Evolutionary conservation across 1,140 invertebrate genomes (phyloP).

Genomic region (Periplaneta americana): DNA sequence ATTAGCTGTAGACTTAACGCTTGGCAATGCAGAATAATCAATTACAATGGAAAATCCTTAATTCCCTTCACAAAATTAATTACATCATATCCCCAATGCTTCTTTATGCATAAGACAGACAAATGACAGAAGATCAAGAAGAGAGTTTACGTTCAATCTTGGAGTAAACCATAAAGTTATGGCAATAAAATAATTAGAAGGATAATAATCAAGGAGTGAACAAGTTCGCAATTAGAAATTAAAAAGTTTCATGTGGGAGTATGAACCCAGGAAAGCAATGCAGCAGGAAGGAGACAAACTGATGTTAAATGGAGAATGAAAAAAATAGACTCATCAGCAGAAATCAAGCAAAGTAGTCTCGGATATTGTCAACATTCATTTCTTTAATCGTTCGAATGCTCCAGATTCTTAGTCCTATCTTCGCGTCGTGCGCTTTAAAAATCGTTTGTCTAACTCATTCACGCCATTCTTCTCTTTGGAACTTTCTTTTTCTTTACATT

Average conservation of each 20-base stretch:
- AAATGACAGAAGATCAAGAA: too few species aligned
- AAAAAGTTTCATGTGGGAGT: neutral
- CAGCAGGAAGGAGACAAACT: neutral
- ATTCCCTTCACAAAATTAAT: too few species aligned
- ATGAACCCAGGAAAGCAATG: neutral
- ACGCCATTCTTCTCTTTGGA: neutral
- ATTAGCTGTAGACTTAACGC: too few species aligned
- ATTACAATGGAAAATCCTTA: too few species aligned
- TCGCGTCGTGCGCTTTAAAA: neutral
- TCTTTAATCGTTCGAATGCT: neutral
- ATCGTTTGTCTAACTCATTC: neutral
- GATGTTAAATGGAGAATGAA: neutral
- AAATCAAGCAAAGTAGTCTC: neutral
- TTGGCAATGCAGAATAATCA: too few species aligned
- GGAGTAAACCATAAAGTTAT: too few species aligned
- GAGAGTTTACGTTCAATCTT: too few species aligned
- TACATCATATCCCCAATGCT: too few species aligned
- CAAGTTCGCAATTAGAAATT: neutral
- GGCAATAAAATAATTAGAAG: too few species aligned
- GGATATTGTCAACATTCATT: neutral
- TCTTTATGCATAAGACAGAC: too few species aligned
- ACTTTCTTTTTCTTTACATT: neutral
- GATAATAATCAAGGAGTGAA: neutral
- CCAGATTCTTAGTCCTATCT: neutral
- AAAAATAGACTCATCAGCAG: neutral